Base-by-base conservation (phyloP, 2,888 invertebrate species). In the Oscheius sp. region DNA sequence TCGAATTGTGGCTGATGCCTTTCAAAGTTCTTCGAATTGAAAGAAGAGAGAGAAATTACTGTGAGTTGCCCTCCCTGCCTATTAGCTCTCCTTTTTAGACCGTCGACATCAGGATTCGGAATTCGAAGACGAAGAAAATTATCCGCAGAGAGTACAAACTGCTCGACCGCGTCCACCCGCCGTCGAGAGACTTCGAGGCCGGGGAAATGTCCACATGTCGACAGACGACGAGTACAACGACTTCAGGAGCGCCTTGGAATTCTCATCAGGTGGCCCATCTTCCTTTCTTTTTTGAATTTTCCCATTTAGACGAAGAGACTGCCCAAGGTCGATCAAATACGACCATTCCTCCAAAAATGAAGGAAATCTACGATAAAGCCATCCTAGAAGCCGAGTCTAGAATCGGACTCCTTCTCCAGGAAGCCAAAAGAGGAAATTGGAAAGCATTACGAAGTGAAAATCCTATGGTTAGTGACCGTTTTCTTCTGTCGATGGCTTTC, bases 1-100 rank as follows among this genome's bases (percentile, higher is more conserved):
- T 82, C 18, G 85, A 86, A 72, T 78, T 86, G 49, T 86, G 84
- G 77, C 72, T 86, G 41, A 79, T 86, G 82, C 86, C 86, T 1
- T 86, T 85, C 73, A 80, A 86, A 70, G 84, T 86, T 41, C 72
- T 86, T 23, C 77, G 81, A 9, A 75, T 79, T 25, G 86, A 86
- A 70, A 73, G 85, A 52, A 7, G 58, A n/a, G 35, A 35, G 9
- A 3, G 35, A 3, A 35, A 35, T 35, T 35, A 68, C 73, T 61
- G 76, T 76, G 66, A 53, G 71, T 71, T 23, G 46, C 3, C 23
- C 25, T 58, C 13, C 13, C 53, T n/a, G 18, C 9, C 9, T 35
- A 29, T n/a, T 7, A 6, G 2, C 18, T 29, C 9, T 45, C 23
- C 43, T 43, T 6, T 49, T 49, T 13, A 66, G 66, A 66, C 25